Evolutionary conservation across 2,888 invertebrate species (phyloP), one percentile per base, ranked within the genome.

Genomic region (Nesidiocoris tenuis): DNA sequence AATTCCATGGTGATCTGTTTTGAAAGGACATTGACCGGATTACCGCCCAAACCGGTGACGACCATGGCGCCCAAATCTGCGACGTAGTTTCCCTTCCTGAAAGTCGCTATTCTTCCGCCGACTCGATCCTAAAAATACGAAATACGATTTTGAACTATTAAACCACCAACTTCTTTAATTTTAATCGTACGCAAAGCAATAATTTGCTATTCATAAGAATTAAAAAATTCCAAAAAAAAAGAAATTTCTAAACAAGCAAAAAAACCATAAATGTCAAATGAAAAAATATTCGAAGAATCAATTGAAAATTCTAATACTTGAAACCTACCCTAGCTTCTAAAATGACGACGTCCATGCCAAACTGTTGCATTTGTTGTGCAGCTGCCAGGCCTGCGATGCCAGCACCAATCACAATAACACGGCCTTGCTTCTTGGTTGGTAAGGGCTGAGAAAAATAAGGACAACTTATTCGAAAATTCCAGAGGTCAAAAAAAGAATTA

Each of bases 1-100:
- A 98, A 87, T 82, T 97, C 96, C 93, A 98, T 95, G 81, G 94
- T 94, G 82, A 97, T 94, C 85, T 99, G 99, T 81, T 95, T 94
- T 79, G 96, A 95, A 25, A 99, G 84, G 18, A 96, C 94, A 5
- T 95, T 95, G 75, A 99, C 92, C 0, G 98, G 98, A 86, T 99
- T 99, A 0, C 98, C 98, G 75, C 93, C 94, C 18, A 98, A 87
- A 0, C 98, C 98, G 2, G 97, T 98, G 1, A 99, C 96, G 1
- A 99, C 97, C 96, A 98, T 97, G 0, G 98, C 98, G 1, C 98
- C 94, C 63, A 91, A 84, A 83, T 91, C 90, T 18, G 90, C 90
- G 57, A 90, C 90, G 84, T 91, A 93, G 63, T 90, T 90, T 61
- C 91, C 91, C 84, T 98, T 98, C 75, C 97, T 88, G 83, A 97